A percentile compares a stretch with the other conserved stretches of the same genome.
Evolutionary conservation across 2,797 vertebrate species (phyloP).

Genomic region (Scolopax bukidnonensis): DNA sequence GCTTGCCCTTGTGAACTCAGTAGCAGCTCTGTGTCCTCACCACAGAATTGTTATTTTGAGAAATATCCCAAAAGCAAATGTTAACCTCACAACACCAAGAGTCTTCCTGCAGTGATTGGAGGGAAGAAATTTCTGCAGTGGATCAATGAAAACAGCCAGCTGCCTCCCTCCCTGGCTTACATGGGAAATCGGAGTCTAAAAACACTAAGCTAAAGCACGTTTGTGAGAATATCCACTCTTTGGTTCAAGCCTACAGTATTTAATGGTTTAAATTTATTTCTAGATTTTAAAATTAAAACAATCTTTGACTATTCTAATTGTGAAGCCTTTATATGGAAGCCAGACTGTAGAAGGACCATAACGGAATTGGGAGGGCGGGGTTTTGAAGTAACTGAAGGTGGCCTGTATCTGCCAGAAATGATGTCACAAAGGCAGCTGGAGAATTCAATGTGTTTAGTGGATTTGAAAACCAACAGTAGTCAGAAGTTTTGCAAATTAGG

Average conservation of each 20-base stretch:
- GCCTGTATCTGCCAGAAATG: background rate
- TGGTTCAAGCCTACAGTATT: background rate
- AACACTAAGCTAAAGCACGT: background rate
- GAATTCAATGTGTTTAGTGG: background rate
- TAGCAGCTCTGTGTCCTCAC: background rate
- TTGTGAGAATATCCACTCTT: background rate
- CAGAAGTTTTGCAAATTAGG: background rate
- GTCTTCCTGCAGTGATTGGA: background rate
- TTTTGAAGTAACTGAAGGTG: background rate
- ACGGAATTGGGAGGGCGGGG: background rate
- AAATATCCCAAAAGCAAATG: background rate
- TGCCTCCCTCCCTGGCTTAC: background rate
- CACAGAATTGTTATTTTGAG: background rate
- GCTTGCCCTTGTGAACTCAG: background rate
- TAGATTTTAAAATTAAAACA: background rate
- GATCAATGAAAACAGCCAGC: background rate
- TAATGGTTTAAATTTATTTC: background rate
- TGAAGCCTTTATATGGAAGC: background rate
- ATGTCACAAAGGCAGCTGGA: background rate
- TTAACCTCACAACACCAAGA: background rate
- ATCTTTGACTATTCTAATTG: background rate
- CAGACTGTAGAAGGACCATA: background rate
- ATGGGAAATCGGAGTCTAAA: background rate
- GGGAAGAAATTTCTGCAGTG: background rate
- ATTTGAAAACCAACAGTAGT: background rate